phyloP scores from a whole-genome alignment of 2,888 invertebrate genomes.

The Cepaea hortensis region DNA sequence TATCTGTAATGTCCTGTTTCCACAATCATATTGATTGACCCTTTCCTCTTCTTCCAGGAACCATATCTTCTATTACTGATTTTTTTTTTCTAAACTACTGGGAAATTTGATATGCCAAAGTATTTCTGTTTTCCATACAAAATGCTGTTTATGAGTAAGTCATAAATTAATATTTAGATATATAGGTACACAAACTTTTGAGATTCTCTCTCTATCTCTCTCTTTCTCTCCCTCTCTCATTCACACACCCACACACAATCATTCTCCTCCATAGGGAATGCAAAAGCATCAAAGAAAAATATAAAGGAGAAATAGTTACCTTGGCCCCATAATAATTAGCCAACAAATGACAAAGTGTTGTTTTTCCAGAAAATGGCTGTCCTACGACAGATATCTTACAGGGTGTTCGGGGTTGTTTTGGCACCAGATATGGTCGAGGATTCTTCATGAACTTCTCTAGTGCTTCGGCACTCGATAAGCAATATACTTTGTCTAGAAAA shows the following conservation, averaged over 20 bases:
- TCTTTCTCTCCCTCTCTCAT: too few species aligned
- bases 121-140: too few species aligned
- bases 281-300: background rate
- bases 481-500: conserved; percentile 76
- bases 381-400: conserved; percentile 75
- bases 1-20: too few species aligned
- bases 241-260: background rate
- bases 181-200: too few species aligned
- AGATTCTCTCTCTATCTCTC: too few species aligned
- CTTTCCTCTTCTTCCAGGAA: too few species aligned
- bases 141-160: too few species aligned
- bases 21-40: too few species aligned
- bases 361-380: conserved; percentile 73
- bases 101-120: too few species aligned
- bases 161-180: too few species aligned
- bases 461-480: conserved; percentile 73
- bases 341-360: conserved; percentile 70
- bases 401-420: conserved; percentile 74
- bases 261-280: background rate
- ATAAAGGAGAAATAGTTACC: conserved; percentile 57
- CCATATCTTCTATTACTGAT: too few species aligned
- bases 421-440: conserved; percentile 74
- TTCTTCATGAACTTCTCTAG: conserved; percentile 75
- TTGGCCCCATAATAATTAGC: conserved; percentile 74
- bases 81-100: too few species aligned